Evolutionary conservation across 2,797 vertebrate genomes (phyloP).

Genomic region (Podarcis lilfordi): DNA sequence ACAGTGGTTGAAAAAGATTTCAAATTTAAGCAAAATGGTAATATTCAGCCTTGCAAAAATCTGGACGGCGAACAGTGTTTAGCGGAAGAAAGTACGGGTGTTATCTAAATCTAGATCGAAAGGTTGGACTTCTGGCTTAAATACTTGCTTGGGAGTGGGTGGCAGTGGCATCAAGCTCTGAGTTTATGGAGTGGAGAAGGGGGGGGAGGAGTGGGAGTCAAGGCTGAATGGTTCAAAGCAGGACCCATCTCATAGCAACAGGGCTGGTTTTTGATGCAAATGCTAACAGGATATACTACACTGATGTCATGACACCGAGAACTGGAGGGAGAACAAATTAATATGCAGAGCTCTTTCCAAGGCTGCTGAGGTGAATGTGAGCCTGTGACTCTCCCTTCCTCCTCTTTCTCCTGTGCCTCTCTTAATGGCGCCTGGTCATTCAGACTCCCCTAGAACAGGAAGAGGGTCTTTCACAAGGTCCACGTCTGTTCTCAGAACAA

Average conservation of each 20-base stretch:
- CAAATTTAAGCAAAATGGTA: not conserved
- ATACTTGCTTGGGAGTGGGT: no score
- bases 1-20: not conserved
- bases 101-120: not conserved
- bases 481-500: not conserved
- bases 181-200: not conserved
- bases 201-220: constrained; percentile 19
- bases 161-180: not conserved
- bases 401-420: no score
- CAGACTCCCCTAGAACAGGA: not conserved
- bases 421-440: not conserved
- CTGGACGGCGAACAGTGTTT: not conserved
- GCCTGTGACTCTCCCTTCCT: not conserved
- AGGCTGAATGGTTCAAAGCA: constrained; percentile 25
- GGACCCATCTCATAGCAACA: constrained; percentile 60
- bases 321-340: not conserved
- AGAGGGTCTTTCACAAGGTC: not conserved
- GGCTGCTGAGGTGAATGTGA: accelerated
- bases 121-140: not conserved
- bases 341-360: not conserved
- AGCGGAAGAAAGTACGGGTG: not conserved
- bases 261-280: constrained; percentile 36
- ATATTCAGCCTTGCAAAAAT: not conserved
- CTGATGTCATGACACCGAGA: not conserved
- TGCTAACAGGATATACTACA: not conserved